phyloP scores from a whole-genome alignment of 1,140 invertebrate genomes.

The Parasteatoda tepidariorum region DNA sequence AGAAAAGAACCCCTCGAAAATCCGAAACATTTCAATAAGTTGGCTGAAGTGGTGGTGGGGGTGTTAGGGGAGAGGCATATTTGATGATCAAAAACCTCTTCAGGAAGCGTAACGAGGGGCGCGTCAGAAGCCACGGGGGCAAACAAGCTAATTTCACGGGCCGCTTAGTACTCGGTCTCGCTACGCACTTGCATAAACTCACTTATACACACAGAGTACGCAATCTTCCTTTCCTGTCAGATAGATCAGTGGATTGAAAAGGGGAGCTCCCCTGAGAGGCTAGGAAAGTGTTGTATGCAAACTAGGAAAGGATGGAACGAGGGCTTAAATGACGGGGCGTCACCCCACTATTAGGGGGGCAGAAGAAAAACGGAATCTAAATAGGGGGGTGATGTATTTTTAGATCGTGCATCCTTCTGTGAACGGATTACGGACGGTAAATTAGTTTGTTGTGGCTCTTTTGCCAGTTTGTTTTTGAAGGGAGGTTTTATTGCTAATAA shows the following conservation, averaged over 20 bases:
- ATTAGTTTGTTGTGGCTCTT: too few relatives aligned
- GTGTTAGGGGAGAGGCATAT: not conserved
- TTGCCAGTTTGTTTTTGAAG: too few relatives aligned
- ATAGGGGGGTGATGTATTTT: not conserved
- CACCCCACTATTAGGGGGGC: slow-evolving; percentile 30
- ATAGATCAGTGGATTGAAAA: not conserved
- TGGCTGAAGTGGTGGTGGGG: too few relatives aligned
- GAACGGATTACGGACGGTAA: too few relatives aligned
- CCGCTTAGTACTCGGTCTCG: slow-evolving; percentile 37
- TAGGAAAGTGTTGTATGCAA: slow-evolving; percentile 37
- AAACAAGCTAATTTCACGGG: slow-evolving; percentile 58
- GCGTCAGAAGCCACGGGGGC: slow-evolving; percentile 10
- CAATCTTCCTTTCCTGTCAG: not conserved
- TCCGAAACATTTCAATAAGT: too few relatives aligned
- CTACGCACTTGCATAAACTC: slow-evolving; percentile 20
- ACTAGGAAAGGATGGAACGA: slow-evolving; percentile 11
- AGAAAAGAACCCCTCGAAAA: too few relatives aligned
- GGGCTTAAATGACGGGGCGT: slow-evolving; percentile 30
- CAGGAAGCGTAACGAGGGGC: not conserved
- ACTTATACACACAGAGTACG: too few relatives aligned
- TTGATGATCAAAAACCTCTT: not conserved
- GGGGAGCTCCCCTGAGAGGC: slow-evolving; percentile 5
- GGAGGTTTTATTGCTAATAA: too few relatives aligned
- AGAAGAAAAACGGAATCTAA: slow-evolving; percentile 6
- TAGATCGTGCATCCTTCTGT: too few relatives aligned